A percentile compares a stretch with the other conserved stretches of the same genome.
Conservation (phyloP, 2,113 vertebrate species). For the Bubo scandiacus region DNA sequence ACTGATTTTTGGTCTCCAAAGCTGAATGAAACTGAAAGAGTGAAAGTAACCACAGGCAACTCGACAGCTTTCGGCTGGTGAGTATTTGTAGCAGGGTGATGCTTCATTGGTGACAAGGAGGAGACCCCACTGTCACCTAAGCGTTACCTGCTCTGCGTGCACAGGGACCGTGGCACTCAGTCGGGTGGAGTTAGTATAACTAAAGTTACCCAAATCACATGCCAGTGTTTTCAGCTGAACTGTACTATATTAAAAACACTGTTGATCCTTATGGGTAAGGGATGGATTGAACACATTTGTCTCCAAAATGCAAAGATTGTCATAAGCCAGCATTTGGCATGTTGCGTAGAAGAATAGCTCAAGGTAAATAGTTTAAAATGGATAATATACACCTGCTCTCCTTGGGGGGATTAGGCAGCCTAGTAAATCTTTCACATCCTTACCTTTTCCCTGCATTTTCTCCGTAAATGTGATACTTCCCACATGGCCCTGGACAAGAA, state of each 20-base stretch:
- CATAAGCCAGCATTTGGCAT: neutral
- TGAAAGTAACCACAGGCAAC: conserved; percentile 13
- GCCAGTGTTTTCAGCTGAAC: neutral
- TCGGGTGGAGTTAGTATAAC: neutral
- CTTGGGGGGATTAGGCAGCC: neutral
- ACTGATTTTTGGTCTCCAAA: neutral
- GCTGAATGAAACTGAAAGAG: neutral
- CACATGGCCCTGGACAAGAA: neutral
- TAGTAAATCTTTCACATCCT: neutral
- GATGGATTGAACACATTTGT: neutral
- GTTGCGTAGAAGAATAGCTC: neutral
- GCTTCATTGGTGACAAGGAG: neutral
- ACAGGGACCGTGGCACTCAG: rapidly evolving
- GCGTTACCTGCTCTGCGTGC: neutral
- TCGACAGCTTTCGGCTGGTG: neutral
- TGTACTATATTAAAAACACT: neutral
- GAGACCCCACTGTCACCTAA: neutral
- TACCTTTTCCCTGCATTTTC: neutral
- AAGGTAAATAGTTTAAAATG: neutral
- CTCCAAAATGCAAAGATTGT: neutral
- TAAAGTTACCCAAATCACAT: neutral
- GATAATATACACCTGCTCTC: neutral
- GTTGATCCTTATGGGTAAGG: neutral
- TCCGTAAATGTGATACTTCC: neutral
- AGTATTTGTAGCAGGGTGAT: neutral